Evolutionary conservation across 2,888 invertebrate species (phyloP).

Genomic region (Notodonta dromedarius): DNA sequence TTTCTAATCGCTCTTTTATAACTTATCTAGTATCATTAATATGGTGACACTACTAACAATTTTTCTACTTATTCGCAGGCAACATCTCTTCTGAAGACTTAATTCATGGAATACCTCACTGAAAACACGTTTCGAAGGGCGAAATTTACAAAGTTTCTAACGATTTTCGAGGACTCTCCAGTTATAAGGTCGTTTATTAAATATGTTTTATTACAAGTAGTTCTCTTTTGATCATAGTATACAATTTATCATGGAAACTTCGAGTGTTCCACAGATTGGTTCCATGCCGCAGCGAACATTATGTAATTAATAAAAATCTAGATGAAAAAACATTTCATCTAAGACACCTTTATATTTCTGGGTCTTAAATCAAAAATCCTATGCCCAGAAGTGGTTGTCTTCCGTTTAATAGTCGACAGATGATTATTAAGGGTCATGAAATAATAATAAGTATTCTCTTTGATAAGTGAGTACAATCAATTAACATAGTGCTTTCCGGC

Average conservation of each 20-base stretch:
- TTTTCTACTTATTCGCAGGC: slow-evolving; percentile 27
- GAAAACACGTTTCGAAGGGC: slow-evolving; percentile 30
- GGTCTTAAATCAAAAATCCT: too few relatives aligned
- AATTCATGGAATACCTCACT: slow-evolving; percentile 40
- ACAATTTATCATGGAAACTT: neutral
- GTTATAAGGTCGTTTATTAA: slow-evolving; percentile 29
- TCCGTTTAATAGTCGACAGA: too few relatives aligned
- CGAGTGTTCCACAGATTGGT: neutral
- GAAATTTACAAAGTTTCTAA: slow-evolving; percentile 31
- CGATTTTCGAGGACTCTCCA: slow-evolving; percentile 23
- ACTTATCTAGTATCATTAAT: neutral
- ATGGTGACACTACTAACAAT: slow-evolving; percentile 4
- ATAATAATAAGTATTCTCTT: too few relatives aligned
- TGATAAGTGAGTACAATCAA: too few relatives aligned
- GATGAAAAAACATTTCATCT: too few relatives aligned
- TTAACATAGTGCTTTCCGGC: too few relatives aligned
- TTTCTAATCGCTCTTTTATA: too few relatives aligned
- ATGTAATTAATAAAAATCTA: neutral
- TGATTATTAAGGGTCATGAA: too few relatives aligned
- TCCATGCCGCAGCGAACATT: neutral
- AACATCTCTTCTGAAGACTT: slow-evolving; percentile 37
- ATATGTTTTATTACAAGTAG: slow-evolving; percentile 19
- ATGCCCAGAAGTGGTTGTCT: too few relatives aligned
- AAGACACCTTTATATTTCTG: too few relatives aligned
- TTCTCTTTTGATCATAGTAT: slow-evolving; percentile 12